A percentile compares a stretch with the other conserved stretches of the same genome.
phyloP scores from a whole-genome alignment of 2,888 invertebrate genomes.

The Eurois occulta region DNA sequence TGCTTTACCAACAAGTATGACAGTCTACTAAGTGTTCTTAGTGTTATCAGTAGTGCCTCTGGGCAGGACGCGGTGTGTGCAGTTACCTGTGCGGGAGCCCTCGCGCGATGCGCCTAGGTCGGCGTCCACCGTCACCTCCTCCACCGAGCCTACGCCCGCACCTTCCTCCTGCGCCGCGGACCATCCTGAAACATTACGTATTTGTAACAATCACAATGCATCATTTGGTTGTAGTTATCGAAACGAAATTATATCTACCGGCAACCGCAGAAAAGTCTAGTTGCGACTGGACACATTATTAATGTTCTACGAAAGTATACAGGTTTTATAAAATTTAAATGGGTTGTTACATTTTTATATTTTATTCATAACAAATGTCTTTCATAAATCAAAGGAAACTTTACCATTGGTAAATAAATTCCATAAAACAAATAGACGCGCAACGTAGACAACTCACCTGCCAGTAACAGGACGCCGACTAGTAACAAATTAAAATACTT shows the following conservation, averaged over 20 bases:
- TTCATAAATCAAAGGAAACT: constrained; percentile 30
- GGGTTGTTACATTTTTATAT: background rate
- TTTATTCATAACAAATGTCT: constrained; percentile 11
- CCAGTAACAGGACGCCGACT: constrained; percentile 81
- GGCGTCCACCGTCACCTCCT: constrained; percentile 92
- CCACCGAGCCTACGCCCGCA: constrained; percentile 86
- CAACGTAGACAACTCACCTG: constrained; percentile 81
- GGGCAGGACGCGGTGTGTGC: background rate
- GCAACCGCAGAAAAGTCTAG: constrained; percentile 49
- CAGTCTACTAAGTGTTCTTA: background rate
- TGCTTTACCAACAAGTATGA: background rate
- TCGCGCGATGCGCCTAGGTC: constrained; percentile 96
- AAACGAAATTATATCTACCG: background rate
- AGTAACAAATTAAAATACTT: constrained; percentile 83
- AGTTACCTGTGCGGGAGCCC: constrained; percentile 96
- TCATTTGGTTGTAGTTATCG: background rate
- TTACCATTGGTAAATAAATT: constrained; percentile 11
- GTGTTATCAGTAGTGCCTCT: background rate
- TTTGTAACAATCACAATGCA: constrained; percentile 1
- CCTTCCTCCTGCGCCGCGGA: constrained; percentile 83
- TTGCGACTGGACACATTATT: background rate
- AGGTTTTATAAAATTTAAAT: background rate
- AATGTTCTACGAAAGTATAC: constrained; percentile 46
- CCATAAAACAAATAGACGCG: constrained; percentile 27
- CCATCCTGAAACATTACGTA: constrained; percentile 80